These are phyloP conservation scores for Oryctolagus cuniculus DNA, from an alignment of 2,113 vertebrate genomes.

Conservation along the genomic window mOryCun1.1 NC_091438.1:81050501-81051000, in stretches of 20 bases:
- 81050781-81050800: slow-evolving; percentile 5
- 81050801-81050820: slow-evolving; percentile 11
- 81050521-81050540: neutral
- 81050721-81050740: slow-evolving; percentile 44
- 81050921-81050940: neutral
- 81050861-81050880: neutral
- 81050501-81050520: neutral
- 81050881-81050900: neutral
- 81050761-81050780: neutral
- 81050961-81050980: neutral
- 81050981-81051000: neutral
- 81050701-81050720: neutral
- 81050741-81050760: slow-evolving; percentile 30
- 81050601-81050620: neutral
- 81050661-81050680: neutral
- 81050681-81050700: neutral
- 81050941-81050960: slow-evolving; percentile 35
- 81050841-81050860: neutral
- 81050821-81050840: neutral
- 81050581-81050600: neutral
- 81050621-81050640: slow-evolving; percentile 3
- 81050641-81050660: slow-evolving; percentile 25
- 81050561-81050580: neutral
- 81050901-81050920: slow-evolving; percentile 36
- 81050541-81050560: neutral